Conservation (phyloP, 2,888 invertebrate genomes). For the Miltochrista miniata region DNA sequence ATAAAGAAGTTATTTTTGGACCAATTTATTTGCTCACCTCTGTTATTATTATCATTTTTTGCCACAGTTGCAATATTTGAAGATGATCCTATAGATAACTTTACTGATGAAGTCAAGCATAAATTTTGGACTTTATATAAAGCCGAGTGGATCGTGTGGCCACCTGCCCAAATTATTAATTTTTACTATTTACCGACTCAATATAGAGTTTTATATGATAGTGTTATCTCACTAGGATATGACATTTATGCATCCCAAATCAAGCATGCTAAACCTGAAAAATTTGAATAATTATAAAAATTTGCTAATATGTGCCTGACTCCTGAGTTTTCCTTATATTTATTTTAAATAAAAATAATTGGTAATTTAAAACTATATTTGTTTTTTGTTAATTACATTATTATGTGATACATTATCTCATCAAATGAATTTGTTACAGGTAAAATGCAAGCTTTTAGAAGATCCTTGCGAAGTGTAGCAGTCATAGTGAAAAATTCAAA, state of each 20-base stretch:
- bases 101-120: conserved; percentile 86
- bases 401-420: not conserved
- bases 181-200: conserved; percentile 93
- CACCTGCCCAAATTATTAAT: conserved; percentile 96
- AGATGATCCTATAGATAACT: conserved; percentile 82
- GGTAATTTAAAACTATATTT: not conserved
- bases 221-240: conserved; percentile 92
- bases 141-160: conserved; percentile 97
- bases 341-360: conserved; percentile 5
- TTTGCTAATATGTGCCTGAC: too few species aligned
- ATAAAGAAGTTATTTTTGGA: conserved; percentile 92
- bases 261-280: conserved; percentile 80
- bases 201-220: conserved; percentile 94
- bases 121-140: conserved; percentile 91
- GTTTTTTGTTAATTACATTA: not conserved
- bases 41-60: conserved; percentile 91
- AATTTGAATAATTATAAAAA: not conserved
- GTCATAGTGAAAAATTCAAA: conserved; percentile 47
- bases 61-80: conserved; percentile 89
- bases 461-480: conserved; percentile 64
- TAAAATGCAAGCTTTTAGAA: conserved; percentile 55
- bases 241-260: conserved; percentile 93
- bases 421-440: conserved; percentile 44
- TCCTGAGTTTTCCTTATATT: too few species aligned
- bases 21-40: conserved; percentile 92